These are phyloP conservation scores for Clarias platycephalus DNA, from an alignment of 2,797 vertebrate species.

Conservation along the genomic window DNA sequence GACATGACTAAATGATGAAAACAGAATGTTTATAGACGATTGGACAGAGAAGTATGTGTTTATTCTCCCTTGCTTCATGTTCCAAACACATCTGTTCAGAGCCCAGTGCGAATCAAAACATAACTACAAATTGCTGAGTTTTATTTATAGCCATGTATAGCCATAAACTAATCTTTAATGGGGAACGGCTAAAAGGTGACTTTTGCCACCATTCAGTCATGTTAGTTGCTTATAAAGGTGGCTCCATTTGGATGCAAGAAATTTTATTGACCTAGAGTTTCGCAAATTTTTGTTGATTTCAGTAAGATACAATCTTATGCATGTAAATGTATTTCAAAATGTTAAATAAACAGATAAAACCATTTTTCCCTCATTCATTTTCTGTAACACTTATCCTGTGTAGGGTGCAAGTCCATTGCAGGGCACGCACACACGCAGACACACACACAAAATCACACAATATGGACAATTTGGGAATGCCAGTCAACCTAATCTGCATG, in stretches of 20 bases:
- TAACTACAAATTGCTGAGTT: neutral
- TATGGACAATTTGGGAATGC: too few species aligned
- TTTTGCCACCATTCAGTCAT: neutral
- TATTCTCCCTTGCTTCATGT: conserved; percentile 5
- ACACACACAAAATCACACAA: too few species aligned
- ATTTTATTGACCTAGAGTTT: neutral
- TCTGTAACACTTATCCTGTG: too few species aligned
- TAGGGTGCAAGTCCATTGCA: too few species aligned
- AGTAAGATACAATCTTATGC: neutral
- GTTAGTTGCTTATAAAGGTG: neutral
- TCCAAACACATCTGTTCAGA: conserved; percentile 18
- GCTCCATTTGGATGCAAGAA: neutral
- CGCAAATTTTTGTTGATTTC: neutral
- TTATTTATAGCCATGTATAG: neutral
- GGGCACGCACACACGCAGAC: too few species aligned
- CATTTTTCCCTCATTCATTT: too few species aligned
- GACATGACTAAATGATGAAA: conserved; percentile 15
- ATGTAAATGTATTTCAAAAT: neutral
- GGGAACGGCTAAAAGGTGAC: neutral
- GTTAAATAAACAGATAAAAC: neutral
- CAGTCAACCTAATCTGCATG: too few species aligned
- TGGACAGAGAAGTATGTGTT: conserved; percentile 14
- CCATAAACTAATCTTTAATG: conserved; percentile 4
- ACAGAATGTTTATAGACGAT: conserved; percentile 24
- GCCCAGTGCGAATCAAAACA: conserved; percentile 4